These are phyloP conservation scores for Ochropleura leucogaster DNA, from an alignment of 2,888 invertebrate genomes.

Conservation along the genomic window DNA sequence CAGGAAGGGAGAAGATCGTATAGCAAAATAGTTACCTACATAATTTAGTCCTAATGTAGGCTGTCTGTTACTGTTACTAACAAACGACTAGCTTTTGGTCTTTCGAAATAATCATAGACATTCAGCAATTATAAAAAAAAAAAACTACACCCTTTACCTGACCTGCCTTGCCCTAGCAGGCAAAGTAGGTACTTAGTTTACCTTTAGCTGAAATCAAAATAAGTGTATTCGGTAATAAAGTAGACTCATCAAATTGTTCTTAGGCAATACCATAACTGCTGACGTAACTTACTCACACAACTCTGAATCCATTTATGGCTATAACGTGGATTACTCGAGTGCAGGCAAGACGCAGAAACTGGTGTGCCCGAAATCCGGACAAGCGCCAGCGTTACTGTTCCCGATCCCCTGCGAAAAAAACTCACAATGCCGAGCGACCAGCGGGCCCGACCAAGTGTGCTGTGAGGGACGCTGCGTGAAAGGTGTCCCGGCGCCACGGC, in stretches of 20 bases:
- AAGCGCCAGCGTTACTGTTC: conserved; percentile 81
- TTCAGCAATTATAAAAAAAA: neutral
- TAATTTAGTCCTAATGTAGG: neutral
- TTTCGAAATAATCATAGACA: neutral
- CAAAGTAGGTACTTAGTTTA: neutral
- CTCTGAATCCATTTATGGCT: conserved; percentile 69
- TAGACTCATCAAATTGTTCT: conserved; percentile 71
- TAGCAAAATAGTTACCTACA: neutral
- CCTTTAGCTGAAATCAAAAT: neutral
- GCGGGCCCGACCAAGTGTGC: conserved; percentile 87
- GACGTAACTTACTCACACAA: conserved; percentile 75
- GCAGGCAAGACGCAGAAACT: conserved; percentile 85
- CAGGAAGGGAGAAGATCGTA: neutral
- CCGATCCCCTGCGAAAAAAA: conserved; percentile 87
- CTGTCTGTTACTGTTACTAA: neutral
- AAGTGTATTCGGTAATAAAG: conserved; percentile 69
- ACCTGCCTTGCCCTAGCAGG: neutral
- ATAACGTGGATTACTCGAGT: conserved; percentile 76
- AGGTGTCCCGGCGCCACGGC: conserved; percentile 91
- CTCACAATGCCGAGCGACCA: conserved; percentile 84
- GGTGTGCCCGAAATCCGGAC: conserved; percentile 85
- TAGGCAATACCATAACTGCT: conserved; percentile 75
- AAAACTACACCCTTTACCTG: neutral
- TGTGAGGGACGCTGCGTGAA: conserved; percentile 90
- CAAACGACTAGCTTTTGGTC: neutral